phyloP scores from a whole-genome alignment of 2,113 vertebrate genomes.

The Orthochromis indermauri region DNA sequence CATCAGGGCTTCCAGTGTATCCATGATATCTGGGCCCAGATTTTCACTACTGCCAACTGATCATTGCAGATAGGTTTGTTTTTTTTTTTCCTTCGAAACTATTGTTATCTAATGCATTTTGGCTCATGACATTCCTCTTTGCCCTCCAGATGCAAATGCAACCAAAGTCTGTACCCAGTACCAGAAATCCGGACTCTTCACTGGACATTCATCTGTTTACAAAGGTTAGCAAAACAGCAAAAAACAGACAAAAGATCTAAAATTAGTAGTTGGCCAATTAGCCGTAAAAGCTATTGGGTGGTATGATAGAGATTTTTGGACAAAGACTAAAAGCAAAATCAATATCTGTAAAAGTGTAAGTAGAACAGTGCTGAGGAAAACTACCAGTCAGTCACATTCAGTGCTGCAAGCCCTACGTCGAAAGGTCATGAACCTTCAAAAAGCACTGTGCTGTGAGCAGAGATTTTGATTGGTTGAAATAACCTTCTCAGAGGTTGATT shows the following conservation, averaged over 20 bases:
- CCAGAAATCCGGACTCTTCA: not conserved
- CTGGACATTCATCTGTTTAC: not conserved
- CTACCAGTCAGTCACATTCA: not conserved
- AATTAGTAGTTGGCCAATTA: not conserved
- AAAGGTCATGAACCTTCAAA: not conserved
- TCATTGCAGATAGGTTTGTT: not conserved
- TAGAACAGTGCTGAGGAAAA: not conserved
- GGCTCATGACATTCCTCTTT: not conserved
- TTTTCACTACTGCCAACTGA: not conserved
- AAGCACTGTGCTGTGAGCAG: not conserved
- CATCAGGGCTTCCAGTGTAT: not conserved
- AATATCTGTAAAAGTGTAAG: not conserved
- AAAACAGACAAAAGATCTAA: not conserved
- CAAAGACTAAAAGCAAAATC: not conserved
- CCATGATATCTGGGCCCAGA: not conserved
- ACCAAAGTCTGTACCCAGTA: not conserved
- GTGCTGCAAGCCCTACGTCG: not conserved
- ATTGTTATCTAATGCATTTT: not conserved
- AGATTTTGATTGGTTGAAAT: not conserved
- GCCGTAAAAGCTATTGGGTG: not conserved
- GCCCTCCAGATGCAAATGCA: not conserved
- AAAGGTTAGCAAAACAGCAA: not conserved
- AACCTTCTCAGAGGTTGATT: not conserved
- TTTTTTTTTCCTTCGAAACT: not conserved
- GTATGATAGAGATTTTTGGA: not conserved